These are phyloP conservation scores for Zosterops borbonicus DNA, from an alignment of 2,113 vertebrate species.

Conservation along the genomic window DNA sequence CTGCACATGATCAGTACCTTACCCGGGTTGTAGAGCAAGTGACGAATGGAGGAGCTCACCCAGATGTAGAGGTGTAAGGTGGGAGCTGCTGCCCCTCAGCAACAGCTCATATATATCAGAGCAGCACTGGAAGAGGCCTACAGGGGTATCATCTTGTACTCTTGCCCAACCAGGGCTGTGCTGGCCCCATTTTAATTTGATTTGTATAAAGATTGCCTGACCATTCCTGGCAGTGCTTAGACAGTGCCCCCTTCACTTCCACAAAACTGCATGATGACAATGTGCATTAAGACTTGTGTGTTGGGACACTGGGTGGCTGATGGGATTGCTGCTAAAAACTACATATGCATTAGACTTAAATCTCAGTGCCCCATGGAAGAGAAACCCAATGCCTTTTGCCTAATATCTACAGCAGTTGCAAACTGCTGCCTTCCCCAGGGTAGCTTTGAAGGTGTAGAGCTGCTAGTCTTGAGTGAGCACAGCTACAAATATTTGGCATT, in stretches of 20 bases:
- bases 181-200: not conserved
- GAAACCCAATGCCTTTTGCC: not conserved
- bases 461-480: not conserved
- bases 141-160: not conserved
- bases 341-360: not conserved
- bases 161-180: rapidly evolving
- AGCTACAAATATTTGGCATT: not conserved
- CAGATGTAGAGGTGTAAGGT: not conserved
- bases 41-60: not conserved
- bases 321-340: not conserved
- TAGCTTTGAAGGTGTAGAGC: not conserved
- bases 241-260: not conserved
- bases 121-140: not conserved
- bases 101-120: not conserved
- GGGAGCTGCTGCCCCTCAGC: not conserved
- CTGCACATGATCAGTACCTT: rapidly evolving
- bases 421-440: not conserved
- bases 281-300: no score
- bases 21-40: not conserved
- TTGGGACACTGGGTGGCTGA: not conserved
- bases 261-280: not conserved
- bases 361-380: not conserved
- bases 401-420: not conserved
- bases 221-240: not conserved
- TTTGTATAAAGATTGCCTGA: not conserved